Conservation (phyloP, 1,140 invertebrate genomes). For the Drosophila nebulosa region DNA sequence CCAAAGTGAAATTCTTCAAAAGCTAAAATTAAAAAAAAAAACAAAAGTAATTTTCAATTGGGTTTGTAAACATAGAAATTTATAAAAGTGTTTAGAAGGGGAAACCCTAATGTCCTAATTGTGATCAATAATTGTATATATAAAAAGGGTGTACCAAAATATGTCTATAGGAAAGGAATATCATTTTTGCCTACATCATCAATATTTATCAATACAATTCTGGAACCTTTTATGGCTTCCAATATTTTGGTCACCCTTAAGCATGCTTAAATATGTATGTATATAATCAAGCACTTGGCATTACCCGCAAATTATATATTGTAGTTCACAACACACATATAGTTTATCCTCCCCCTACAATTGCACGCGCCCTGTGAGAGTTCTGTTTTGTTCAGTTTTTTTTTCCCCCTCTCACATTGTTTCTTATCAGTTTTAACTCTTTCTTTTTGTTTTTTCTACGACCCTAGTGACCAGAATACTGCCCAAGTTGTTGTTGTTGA, state of each 20-base stretch:
- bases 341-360: neutral
- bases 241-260: neutral
- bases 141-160: too few species aligned
- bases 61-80: conserved; percentile 7
- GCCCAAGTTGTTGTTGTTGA: conserved; percentile 23
- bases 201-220: neutral
- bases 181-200: too few species aligned
- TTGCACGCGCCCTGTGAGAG: neutral
- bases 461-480: conserved; percentile 43
- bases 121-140: too few species aligned
- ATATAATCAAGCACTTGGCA: neutral
- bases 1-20: conserved; percentile 63
- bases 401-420: neutral
- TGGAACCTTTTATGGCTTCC: neutral
- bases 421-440: conserved; percentile 11
- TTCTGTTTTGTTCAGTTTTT: neutral
- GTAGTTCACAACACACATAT: neutral
- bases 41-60: neutral
- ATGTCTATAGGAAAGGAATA: too few species aligned
- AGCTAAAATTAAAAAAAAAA: conserved; percentile 18
- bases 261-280: neutral
- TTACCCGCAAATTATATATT: neutral
- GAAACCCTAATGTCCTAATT: too few species aligned
- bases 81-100: neutral
- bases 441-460: conserved; percentile 17